Evolutionary conservation across 2,797 vertebrate species (phyloP).

Genomic region (Lepilemur septentrionalis): DNA sequence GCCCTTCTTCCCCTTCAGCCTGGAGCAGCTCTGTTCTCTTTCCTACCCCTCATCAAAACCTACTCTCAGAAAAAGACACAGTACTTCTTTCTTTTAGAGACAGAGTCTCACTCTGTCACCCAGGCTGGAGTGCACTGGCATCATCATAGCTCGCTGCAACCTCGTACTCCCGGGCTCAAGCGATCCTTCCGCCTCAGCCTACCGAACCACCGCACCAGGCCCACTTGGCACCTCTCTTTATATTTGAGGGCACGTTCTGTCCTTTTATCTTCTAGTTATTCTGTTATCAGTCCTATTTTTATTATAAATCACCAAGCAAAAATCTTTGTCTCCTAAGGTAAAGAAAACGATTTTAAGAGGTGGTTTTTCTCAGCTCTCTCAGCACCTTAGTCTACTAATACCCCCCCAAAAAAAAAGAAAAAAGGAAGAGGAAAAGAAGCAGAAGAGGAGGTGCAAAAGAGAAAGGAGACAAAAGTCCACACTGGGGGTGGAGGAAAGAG

Average conservation of each 20-base stretch:
- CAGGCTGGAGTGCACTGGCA: no score
- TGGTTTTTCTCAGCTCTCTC: neutral
- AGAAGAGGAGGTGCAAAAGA: neutral
- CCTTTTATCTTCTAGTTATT: neutral
- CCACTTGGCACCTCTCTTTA: neutral
- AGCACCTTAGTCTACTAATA: neutral
- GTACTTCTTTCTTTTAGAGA: no score
- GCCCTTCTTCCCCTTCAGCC: neutral
- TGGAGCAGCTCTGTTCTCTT: neutral
- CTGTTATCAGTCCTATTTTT: neutral
- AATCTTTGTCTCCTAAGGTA: neutral
- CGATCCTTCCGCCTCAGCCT: no score
- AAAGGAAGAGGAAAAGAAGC: neutral
- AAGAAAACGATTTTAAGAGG: neutral
- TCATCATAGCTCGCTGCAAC: no score
- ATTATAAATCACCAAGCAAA: neutral
- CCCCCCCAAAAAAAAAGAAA: neutral
- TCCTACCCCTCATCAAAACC: neutral
- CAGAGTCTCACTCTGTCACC: no score
- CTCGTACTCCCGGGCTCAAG: no score
- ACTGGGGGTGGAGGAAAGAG: neutral
- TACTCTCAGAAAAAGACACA: neutral
- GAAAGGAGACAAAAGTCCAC: neutral
- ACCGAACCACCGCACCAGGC: no score
- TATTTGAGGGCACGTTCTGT: neutral